Evolutionary conservation across 2,888 invertebrate species (phyloP).

Genomic region (Abrostola tripartita): DNA sequence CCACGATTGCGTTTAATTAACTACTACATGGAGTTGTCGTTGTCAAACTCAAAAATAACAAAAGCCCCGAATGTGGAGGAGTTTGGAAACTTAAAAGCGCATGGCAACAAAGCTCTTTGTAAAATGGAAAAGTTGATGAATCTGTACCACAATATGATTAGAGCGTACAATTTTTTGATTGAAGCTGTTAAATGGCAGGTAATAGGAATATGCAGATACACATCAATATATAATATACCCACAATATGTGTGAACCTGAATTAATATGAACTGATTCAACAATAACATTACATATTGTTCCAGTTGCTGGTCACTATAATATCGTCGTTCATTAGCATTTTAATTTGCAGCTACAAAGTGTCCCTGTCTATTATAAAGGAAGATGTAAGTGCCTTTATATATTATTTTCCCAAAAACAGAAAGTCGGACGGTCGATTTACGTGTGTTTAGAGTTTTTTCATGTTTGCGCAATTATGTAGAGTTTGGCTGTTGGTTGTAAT

Average conservation of each 20-base stretch:
- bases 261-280: too few species aligned
- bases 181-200: constrained; percentile 80
- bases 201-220: constrained; percentile 19
- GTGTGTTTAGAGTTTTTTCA: too few species aligned
- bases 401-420: neutral
- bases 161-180: constrained; percentile 68
- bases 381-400: constrained; percentile 57
- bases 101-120: constrained; percentile 53
- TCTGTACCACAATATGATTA: constrained; percentile 70
- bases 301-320: constrained; percentile 72
- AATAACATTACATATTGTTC: constrained; percentile 42
- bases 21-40: constrained; percentile 66
- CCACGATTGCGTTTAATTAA: constrained; percentile 71
- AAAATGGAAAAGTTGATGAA: constrained; percentile 72
- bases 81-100: constrained; percentile 50
- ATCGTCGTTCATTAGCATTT: constrained; percentile 63
- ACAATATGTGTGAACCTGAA: too few species aligned
- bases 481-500: too few species aligned
- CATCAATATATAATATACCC: neutral
- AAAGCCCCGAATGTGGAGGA: constrained; percentile 55
- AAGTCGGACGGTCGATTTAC: too few species aligned
- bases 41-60: constrained; percentile 52
- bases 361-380: constrained; percentile 63
- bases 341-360: constrained; percentile 63
- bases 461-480: too few species aligned